A percentile compares a stretch with the other conserved stretches of the same genome.
Evolutionary conservation across 2,797 vertebrate species (phyloP).

Genomic region (Poecilia picta): DNA sequence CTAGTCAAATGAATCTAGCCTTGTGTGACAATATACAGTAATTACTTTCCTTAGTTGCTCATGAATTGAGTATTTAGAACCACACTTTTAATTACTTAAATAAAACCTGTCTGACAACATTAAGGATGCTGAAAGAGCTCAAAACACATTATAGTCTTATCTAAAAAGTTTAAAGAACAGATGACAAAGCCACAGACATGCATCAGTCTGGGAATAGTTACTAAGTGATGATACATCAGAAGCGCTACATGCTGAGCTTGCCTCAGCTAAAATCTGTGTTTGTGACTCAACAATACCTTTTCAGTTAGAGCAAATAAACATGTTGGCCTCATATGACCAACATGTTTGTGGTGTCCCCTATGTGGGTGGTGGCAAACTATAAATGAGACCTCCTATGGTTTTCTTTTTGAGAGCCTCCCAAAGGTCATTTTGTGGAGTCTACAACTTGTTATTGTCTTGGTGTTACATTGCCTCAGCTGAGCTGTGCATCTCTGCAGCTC

Average conservation of each 20-base stretch:
- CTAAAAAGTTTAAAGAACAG: not conserved
- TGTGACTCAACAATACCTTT: not conserved
- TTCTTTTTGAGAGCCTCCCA: not conserved
- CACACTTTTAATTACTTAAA: not conserved
- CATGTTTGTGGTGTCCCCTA: not conserved
- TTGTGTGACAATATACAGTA: not conserved
- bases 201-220: not conserved
- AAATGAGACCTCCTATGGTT: not conserved
- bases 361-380: not conserved
- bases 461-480: not conserved
- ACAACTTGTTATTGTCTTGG: not conserved
- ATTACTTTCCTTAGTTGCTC: not conserved
- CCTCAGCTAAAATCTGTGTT: not conserved
- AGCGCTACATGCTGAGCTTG: not conserved
- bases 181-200: not conserved
- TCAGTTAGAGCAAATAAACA: not conserved
- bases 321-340: not conserved
- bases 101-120: not conserved
- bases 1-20: not conserved
- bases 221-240: too few relatives aligned
- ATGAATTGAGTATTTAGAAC: not conserved
- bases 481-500: not conserved
- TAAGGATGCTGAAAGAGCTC: not conserved
- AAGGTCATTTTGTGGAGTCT: not conserved
- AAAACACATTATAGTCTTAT: not conserved